Percentiles rank a stretch among this genome's conserved stretches.
Evolutionary conservation across 2,888 invertebrate genomes (phyloP).

Genomic region (Conchocele bisecta): DNA sequence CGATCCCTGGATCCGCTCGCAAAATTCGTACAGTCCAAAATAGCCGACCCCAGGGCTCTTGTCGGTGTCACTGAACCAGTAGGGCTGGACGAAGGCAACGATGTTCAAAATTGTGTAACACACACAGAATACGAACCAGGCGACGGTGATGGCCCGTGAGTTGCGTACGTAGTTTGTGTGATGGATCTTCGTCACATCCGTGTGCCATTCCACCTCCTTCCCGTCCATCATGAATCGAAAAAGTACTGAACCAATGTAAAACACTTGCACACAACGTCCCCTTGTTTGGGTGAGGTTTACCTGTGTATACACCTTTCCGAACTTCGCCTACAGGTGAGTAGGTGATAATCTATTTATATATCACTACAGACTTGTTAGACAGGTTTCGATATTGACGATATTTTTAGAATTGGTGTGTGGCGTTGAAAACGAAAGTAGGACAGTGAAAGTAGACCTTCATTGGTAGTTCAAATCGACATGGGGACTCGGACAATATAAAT

Average conservation of each 20-base stretch:
- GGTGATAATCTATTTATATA: constrained; percentile 42
- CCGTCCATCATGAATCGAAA: background rate
- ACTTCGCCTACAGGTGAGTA: constrained; percentile 51
- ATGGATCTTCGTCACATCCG: constrained; percentile 73
- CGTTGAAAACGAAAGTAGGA: too few relatives aligned
- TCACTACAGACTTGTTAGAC: constrained; percentile 27
- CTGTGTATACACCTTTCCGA: constrained; percentile 38
- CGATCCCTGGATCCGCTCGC: constrained; percentile 87
- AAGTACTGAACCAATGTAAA: background rate
- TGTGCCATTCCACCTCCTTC: constrained; percentile 68
- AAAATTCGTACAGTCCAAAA: constrained; percentile 96
- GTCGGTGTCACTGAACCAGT: constrained; percentile 83
- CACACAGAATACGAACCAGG: constrained; percentile 99
- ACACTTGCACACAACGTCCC: too few relatives aligned
- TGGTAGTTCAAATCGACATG: too few relatives aligned
- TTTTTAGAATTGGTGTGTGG: too few relatives aligned
- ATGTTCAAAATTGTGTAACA: constrained; percentile 98
- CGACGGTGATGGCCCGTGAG: constrained; percentile 92
- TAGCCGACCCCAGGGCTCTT: constrained; percentile 92
- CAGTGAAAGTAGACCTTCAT: too few relatives aligned
- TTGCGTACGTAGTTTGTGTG: constrained; percentile 82
- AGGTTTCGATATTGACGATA: constrained; percentile 30
- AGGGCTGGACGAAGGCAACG: constrained; percentile 96
- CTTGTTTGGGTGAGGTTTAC: constrained; percentile 42
- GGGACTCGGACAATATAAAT: too few relatives aligned